Evolutionary conservation across 2,113 vertebrate species (phyloP).

Genomic region (Pheucticus melanocephalus): DNA sequence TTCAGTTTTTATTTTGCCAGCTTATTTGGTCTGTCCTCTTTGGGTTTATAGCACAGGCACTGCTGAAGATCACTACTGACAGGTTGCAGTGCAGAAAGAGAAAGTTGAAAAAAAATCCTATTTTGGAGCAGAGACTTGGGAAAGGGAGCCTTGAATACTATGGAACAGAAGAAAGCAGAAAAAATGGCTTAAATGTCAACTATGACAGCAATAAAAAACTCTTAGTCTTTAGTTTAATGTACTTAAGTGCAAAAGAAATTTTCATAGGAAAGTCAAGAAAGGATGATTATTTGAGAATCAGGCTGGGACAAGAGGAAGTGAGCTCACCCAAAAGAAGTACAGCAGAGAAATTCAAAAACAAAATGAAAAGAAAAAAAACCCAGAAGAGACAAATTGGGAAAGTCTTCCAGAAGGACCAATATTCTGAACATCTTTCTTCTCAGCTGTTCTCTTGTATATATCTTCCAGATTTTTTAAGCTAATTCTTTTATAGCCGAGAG

Average conservation of each 20-base stretch:
- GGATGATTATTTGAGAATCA: rapidly evolving
- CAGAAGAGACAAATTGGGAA: not conserved
- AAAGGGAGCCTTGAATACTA: not conserved
- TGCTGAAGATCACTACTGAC: not conserved
- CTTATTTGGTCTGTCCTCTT: not conserved
- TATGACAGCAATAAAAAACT: not conserved
- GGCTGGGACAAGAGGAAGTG: not conserved
- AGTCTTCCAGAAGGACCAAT: not conserved
- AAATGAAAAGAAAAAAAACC: not conserved
- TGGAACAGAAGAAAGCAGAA: not conserved
- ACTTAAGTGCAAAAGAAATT: not conserved
- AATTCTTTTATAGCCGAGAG: not conserved
- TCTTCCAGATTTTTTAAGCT: not conserved
- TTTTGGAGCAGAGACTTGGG: not conserved
- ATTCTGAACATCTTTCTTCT: not conserved
- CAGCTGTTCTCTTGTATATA: not conserved
- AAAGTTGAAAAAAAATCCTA: rapidly evolving
- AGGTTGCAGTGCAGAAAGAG: not conserved
- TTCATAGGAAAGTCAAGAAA: not conserved
- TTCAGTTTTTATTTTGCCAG: not conserved
- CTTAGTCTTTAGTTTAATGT: not conserved
- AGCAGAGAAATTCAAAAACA: not conserved
- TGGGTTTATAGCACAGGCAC: rapidly evolving
- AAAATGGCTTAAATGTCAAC: not conserved
- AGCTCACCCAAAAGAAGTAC: not conserved